phyloP scores from a whole-genome alignment of 1,140 invertebrate genomes.

The Drosophila bocki region DNA sequence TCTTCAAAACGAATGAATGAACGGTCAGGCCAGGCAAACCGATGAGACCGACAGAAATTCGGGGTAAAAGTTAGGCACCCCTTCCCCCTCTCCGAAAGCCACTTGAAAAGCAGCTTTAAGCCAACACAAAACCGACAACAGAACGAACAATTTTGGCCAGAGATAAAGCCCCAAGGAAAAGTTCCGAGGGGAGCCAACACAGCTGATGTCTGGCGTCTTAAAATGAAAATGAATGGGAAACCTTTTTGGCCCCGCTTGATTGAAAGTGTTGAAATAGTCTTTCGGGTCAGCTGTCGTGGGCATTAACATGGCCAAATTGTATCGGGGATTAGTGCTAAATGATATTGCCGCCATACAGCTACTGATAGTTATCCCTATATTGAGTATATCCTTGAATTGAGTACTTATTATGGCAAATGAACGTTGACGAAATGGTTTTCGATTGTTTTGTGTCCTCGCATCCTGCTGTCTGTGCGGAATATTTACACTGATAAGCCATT shows the following conservation, averaged over 20 bases:
- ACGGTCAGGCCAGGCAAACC: conserved; percentile 30
- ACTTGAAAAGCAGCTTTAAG: conserved; percentile 58
- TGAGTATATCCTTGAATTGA: conserved; percentile 6
- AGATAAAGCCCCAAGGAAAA: conserved; percentile 34
- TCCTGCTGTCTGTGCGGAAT: conserved; percentile 18
- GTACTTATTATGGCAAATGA: conserved; percentile 49
- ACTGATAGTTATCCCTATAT: conserved; percentile 40
- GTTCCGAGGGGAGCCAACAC: conserved; percentile 21
- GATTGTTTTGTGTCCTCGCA: conserved; percentile 28
- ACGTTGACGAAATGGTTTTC: conserved; percentile 47
- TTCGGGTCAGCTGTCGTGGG: conserved; percentile 55
- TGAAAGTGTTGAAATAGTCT: conserved; percentile 62
- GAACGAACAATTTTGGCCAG: conserved; percentile 45
- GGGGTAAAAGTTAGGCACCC: background rate
- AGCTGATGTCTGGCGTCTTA: conserved; percentile 57
- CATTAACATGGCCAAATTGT: conserved; percentile 55
- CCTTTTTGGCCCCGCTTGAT: conserved; percentile 55
- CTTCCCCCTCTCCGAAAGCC: conserved; percentile 13
- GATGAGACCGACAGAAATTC: conserved; percentile 14
- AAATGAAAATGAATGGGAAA: conserved; percentile 65
- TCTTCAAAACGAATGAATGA: conserved; percentile 37
- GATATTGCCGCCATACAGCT: conserved; percentile 48
- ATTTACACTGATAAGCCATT: conserved; percentile 41
- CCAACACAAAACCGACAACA: conserved; percentile 32
- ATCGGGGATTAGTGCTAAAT: conserved; percentile 55